Evolutionary conservation across 2,797 vertebrate species (phyloP).

Genomic region (Erethizon dorsatum): DNA sequence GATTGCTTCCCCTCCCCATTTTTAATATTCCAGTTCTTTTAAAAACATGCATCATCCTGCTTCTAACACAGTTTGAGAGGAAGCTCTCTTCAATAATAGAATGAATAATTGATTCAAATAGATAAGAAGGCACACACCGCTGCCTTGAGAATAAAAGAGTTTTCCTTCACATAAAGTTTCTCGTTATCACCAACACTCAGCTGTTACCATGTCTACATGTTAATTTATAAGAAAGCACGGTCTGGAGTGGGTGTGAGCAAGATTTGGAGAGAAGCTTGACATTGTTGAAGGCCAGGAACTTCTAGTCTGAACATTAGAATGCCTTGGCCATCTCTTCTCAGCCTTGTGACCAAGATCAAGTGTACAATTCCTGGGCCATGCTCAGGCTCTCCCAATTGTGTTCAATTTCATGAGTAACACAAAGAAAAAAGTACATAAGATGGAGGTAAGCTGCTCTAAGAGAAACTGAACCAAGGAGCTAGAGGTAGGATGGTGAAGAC

Average conservation of each 20-base stretch:
- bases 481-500: not conserved
- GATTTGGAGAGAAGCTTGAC: slow-evolving; percentile 38
- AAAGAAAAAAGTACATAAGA: not conserved
- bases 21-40: slow-evolving; percentile 5
- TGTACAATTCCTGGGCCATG: not conserved
- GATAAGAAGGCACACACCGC: slow-evolving; percentile 69
- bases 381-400: not conserved
- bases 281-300: not conserved
- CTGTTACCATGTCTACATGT: slow-evolving; percentile 66
- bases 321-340: not conserved
- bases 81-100: slow-evolving; percentile 78
- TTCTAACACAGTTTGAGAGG: slow-evolving; percentile 78
- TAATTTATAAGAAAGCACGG: slow-evolving; percentile 29
- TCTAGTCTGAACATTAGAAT: not conserved
- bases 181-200: not conserved
- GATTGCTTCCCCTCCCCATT: not conserved
- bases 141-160: slow-evolving; percentile 79
- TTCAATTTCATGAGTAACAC: not conserved
- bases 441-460: not conserved
- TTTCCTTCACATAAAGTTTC: slow-evolving; percentile 72
- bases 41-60: slow-evolving; percentile 60
- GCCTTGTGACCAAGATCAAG: not conserved
- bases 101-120: slow-evolving; percentile 84
- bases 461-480: not conserved
- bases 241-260: slow-evolving; percentile 15